Base-by-base conservation (phyloP, 2,797 vertebrate species). In the Peromyscus melanophrys region DNA sequence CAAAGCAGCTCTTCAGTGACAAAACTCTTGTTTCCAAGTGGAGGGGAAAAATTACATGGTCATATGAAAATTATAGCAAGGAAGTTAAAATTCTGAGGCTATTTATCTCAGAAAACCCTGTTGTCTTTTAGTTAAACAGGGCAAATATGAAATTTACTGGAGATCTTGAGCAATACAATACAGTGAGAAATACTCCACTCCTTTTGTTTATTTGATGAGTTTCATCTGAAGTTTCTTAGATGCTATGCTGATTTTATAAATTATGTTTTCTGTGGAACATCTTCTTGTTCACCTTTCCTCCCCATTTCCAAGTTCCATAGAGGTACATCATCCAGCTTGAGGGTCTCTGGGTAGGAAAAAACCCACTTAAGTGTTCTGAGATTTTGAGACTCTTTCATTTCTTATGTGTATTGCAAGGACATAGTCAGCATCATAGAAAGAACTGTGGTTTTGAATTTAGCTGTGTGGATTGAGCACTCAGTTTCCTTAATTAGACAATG, bases 141-240 rank as follows among this genome's bases (percentile, higher is more conserved):
- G 21, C 65, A 91, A 43, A 76, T 97, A 91, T 94, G 55, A 82
- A 93, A 93, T 78, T 80, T 96, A 80, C 94, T 95, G 89, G 75
- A 92, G 95, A 87, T 31, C 67, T 84, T 76, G 82, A 2, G 6
- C 75, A 31, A 88, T 82, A n/a, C 61, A 73, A 40, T 89, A 40
- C 9, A 73, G 89, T 43, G 29, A 34, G 78, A 94, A 94, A 57
- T 34, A 52, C 31, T 46, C 59, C 40, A 59, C 90, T 90, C 69
- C 46, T 83, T 93, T 95, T 46, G 73, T 82, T 75, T 96, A 57
- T 87, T 81, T 76, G 78, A 23, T 87, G 92, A 81, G 69, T 90
- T 96, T 95, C 75, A 81, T 97, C 82, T 63, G 31, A 95, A 94
- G n/a, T 17, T 55, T 34, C n/a, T 88, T 59, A 77, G 37, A 88